Evolutionary conservation across 2,113 vertebrate genomes (phyloP).

Genomic region (Apus apus): DNA sequence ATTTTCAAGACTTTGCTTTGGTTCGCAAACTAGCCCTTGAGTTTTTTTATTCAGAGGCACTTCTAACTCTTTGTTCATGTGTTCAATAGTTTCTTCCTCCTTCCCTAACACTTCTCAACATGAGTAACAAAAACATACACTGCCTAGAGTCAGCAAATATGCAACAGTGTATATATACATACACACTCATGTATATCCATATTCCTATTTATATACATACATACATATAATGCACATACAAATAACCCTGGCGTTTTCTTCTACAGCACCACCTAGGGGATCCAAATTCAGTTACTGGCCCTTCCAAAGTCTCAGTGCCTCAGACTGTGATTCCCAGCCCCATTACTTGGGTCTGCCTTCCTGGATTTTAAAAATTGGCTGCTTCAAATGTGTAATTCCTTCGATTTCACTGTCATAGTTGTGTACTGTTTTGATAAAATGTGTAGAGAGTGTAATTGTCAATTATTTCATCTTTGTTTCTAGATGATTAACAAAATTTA

Average conservation of each 20-base stretch:
- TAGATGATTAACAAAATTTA: not conserved
- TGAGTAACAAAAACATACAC: accelerated
- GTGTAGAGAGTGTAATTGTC: not conserved
- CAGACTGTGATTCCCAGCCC: not conserved
- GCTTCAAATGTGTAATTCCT: not conserved
- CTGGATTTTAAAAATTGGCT: not conserved
- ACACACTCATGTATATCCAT: too few species aligned
- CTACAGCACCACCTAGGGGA: constrained; percentile 17
- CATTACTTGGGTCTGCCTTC: not conserved
- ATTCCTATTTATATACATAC: too few species aligned
- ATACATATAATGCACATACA: not conserved
- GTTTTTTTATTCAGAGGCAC: not conserved
- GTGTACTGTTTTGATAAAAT: not conserved
- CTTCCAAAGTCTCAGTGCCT: not conserved
- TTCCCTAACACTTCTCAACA: not conserved
- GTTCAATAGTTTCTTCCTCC: not conserved
- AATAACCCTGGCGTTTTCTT: not conserved
- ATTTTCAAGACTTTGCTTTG: not conserved
- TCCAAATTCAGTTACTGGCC: not conserved
- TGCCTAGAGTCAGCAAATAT: not conserved
- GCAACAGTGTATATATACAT: too few species aligned
- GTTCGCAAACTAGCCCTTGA: not conserved
- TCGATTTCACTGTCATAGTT: not conserved
- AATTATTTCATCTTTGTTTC: not conserved
- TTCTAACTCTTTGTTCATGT: not conserved